A percentile compares a stretch with the other conserved stretches of the same genome.
Conservation (phyloP, 2,888 invertebrate species). For the Ashinkailepas kermadecensis region DNA sequence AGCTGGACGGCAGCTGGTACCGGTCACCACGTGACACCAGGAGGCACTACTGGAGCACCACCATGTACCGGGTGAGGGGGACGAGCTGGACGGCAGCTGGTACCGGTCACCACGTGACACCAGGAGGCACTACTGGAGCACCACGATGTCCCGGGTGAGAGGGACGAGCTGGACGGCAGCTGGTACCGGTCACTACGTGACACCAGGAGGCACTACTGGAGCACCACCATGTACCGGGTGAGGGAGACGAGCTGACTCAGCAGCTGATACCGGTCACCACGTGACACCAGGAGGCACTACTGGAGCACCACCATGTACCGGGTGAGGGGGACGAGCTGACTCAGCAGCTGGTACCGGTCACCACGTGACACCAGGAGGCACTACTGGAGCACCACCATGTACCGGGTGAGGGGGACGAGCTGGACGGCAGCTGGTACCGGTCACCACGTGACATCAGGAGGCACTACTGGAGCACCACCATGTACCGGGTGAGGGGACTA, state of each 20-base stretch:
- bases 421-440: background rate
- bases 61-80: background rate
- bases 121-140: background rate
- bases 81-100: slow-evolving; percentile 38
- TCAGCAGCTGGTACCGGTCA: background rate
- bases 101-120: background rate
- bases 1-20: slow-evolving; percentile 36
- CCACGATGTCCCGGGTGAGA: background rate
- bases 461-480: background rate
- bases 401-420: slow-evolving; percentile 38
- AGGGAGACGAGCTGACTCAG: no score
- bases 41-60: background rate
- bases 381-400: background rate
- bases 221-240: background rate
- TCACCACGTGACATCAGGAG: background rate
- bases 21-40: background rate
- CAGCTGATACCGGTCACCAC: background rate
- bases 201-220: background rate
- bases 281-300: background rate
- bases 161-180: slow-evolving; percentile 38
- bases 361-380: background rate
- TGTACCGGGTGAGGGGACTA: slow-evolving; percentile 36
- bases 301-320: background rate
- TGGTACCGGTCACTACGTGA: background rate
- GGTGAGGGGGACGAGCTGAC: background rate